phyloP scores from a whole-genome alignment of 2,888 invertebrate genomes.

The Gymnoscelis rufifasciata region DNA sequence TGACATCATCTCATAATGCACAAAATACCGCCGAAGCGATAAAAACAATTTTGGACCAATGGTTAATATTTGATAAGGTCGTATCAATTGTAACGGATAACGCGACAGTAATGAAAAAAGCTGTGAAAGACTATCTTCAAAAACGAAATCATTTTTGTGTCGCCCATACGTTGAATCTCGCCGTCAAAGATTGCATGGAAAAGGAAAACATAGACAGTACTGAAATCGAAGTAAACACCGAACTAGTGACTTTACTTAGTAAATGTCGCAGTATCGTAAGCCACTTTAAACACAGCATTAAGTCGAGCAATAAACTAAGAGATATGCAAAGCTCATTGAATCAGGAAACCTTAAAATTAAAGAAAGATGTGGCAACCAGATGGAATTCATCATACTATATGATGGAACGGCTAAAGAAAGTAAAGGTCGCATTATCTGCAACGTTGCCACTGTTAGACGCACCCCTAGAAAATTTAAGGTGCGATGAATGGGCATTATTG shows the following conservation, averaged over 20 bases:
- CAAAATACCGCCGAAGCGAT: neutral
- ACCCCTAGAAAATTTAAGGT: neutral
- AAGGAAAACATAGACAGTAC: neutral
- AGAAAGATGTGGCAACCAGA: slow-evolving; percentile 32
- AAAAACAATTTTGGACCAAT: neutral
- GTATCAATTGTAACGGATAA: slow-evolving; percentile 3
- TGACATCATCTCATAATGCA: neutral
- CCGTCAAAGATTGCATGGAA: slow-evolving; percentile 24
- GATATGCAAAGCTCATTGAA: slow-evolving; percentile 24
- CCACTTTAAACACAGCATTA: slow-evolving; percentile 24
- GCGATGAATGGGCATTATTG: no score
- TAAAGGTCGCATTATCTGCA: slow-evolving; percentile 28
- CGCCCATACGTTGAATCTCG: slow-evolving; percentile 26
- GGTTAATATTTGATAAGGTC: slow-evolving; percentile 5
- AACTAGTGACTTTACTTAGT: neutral
- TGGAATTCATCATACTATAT: slow-evolving; percentile 31
- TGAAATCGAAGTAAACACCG: neutral
- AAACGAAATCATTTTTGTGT: slow-evolving; percentile 27
- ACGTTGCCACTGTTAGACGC: slow-evolving; percentile 16
- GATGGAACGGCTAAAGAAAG: slow-evolving; percentile 21
- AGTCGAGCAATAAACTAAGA: slow-evolving; percentile 8
- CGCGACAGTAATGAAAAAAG: slow-evolving; percentile 12
- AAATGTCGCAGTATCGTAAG: slow-evolving; percentile 26
- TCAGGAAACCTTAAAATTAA: slow-evolving; percentile 25
- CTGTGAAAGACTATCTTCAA: slow-evolving; percentile 19